These are phyloP conservation scores for Mastigias papua DNA, from an alignment of 30 jellyfish, hydroid and myxozoan genomes.

Conservation along the genomic window DNA sequence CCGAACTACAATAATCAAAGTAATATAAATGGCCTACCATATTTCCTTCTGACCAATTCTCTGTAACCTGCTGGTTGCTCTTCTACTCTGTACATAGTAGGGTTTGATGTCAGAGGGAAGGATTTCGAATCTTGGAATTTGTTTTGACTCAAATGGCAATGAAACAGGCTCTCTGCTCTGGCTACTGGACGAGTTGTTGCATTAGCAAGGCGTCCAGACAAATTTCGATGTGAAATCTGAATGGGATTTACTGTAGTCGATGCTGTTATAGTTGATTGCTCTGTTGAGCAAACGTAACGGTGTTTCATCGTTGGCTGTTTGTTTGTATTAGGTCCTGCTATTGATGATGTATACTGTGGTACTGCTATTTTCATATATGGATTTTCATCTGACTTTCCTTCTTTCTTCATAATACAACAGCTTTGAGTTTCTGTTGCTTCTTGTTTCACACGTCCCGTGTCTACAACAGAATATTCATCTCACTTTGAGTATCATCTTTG, in stretches of 20 bases:
- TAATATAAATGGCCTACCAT: constrained; percentile 33
- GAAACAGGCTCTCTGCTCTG: constrained; percentile 49
- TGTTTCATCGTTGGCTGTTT: constrained; percentile 18
- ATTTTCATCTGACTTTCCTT: constrained; percentile 60
- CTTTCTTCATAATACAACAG: constrained; percentile 84
- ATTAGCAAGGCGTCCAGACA: constrained; percentile 13
- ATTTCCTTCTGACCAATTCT: constrained; percentile 43
- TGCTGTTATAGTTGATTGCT: background rate
- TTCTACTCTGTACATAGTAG: constrained; percentile 43
- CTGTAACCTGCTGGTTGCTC: constrained; percentile 48
- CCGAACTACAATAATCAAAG: background rate
- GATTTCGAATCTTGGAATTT: constrained; percentile 30
- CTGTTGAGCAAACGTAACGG: constrained; percentile 7
- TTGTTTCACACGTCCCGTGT: constrained; percentile 39
- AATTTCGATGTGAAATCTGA: constrained; percentile 13
- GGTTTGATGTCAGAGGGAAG: constrained; percentile 1
- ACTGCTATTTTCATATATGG: constrained; percentile 73
- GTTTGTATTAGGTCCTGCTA: constrained; percentile 22
- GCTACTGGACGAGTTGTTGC: constrained; percentile 14
- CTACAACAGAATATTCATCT: background rate
- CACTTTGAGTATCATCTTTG: background rate
- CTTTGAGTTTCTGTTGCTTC: background rate
- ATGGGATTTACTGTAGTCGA: constrained; percentile 18
- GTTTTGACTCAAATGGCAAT: constrained; percentile 28
- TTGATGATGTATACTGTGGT: constrained; percentile 36